These are phyloP conservation scores for Pectinophora gossypiella DNA, from an alignment of 1,140 invertebrate genomes.

Conservation along the genomic window DNA sequence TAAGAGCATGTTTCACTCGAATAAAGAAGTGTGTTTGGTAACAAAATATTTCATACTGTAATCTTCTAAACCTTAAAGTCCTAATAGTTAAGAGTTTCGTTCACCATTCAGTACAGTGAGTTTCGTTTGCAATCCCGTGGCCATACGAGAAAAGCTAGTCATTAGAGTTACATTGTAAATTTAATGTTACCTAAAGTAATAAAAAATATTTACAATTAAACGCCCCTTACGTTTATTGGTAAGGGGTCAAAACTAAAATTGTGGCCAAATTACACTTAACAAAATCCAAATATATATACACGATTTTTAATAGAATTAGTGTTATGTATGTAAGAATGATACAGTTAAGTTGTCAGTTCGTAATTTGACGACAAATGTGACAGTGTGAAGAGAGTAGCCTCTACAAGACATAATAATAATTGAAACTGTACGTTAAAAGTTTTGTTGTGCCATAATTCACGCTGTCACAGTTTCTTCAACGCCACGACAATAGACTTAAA, in stretches of 20 bases:
- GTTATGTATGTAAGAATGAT: constrained; percentile 40
- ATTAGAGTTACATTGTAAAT: constrained; percentile 70
- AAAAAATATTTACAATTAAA: constrained; percentile 67
- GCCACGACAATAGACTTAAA: not conserved
- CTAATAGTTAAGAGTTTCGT: not conserved
- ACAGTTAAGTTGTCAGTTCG: constrained; percentile 35
- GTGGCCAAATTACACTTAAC: constrained; percentile 72
- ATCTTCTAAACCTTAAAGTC: constrained; percentile 9
- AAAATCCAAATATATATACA: constrained; percentile 72
- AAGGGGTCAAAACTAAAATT: constrained; percentile 60
- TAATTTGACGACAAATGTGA: constrained; percentile 14
- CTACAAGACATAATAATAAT: not conserved
- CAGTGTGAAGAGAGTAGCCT: not conserved
- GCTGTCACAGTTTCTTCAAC: not conserved
- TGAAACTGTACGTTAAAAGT: too few relatives aligned
- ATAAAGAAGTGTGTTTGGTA: constrained; percentile 19
- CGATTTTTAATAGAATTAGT: constrained; percentile 62
- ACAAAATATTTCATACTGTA: constrained; percentile 23
- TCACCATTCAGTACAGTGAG: constrained; percentile 1
- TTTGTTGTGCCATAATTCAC: not conserved
- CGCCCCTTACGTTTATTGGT: constrained; percentile 55
- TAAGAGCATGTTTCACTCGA: too few relatives aligned
- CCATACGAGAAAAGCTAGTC: constrained; percentile 70
- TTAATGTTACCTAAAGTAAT: constrained; percentile 59
- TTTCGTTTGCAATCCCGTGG: constrained; percentile 45